Evolutionary conservation across 2,888 invertebrate genomes (phyloP), one percentile per base, ranked within the genome.

Genomic region (Laothoe populi): DNA sequence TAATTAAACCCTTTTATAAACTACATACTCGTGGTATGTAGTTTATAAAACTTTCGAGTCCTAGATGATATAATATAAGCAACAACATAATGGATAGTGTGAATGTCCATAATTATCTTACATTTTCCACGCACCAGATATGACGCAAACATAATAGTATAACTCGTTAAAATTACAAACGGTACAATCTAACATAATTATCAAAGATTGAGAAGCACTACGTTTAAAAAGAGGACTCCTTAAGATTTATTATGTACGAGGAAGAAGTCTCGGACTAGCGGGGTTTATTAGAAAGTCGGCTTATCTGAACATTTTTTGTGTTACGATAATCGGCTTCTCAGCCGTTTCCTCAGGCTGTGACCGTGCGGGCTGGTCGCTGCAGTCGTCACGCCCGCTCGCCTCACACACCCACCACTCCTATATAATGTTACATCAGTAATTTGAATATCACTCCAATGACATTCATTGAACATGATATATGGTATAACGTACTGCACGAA

Each of bases 161-260:
- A n/a, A 53, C 26, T n/a, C 7, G 13, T 24, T 16, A 19, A 19
- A 21, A 1, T 35, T 8, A 13, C 3, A 31, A 1, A 24, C 24
- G 26, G 2, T n/a, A 23, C 38, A 38, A 57, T 38, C 31, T 45
- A 31, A 57, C 38, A 57, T 26, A 60, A 62, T 63, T 57, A 44
- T 57, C 40, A 74, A 75, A 81, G 77, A 78, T 91, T 90, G 88
- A 79, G 84, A 70, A 76, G 70, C 84, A 68, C 74, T 81, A 82
- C 66, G 62, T 73, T 73, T 77, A 73, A 81, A 80, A 80, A 81
- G 84, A 83, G 86, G 85, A 84, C 87, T 86, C 80, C 82, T 89
- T 82, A 89, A 92, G 91, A 92, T 92, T 92, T 92, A 92, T 92
- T 91, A 89, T 86, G 82, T 87, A 90, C 85, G 87, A 84, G 89